Base-by-base conservation (phyloP, 2,888 invertebrate species). In the Melieria omissa region DNA sequence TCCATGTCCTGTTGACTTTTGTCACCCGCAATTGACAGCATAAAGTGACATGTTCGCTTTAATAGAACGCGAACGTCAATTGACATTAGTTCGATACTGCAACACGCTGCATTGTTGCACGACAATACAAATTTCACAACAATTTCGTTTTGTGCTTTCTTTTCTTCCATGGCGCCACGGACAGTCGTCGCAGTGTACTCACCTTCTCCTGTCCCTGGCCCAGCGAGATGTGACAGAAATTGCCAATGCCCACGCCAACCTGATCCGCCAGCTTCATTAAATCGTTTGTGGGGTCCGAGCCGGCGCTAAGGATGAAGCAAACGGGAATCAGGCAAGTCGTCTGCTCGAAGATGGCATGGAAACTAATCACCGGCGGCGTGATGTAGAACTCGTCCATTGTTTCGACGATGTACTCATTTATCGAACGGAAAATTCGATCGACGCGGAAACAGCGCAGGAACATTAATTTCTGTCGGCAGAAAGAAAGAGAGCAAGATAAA, bases 151-250 rank as follows among this genome's bases (percentile, higher is more conserved):
- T 29, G n/a, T 66, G 47, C 47, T 66, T 44, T 4, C 58, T 14
- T 5, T 6, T 12, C 67, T 58, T n/a, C 9, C 65, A 4, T 61
- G 8, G 12, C 49, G 49, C 12, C 60, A 68, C 41, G 8, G 5
- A 52, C 12, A 16, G 12, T 52, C 55, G 41, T 44, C 41, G 52
- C 41, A 41, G 16, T 58, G 45, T 65, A 73, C 88, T 85, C 78
- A 94, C 95, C 81, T 91, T 89, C 86, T 98, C 97, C 85, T 98
- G 98, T 0, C 97, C 97, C 86, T 98, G 97, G 3, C 98, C 98
- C 4, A 98, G 89, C 0, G 97, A 97, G 29, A 98, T 90, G 83
- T 95, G 94, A 81, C 93, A 92, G 84, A 98, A 95, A 84, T 93
- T 95, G 58, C 91, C 91, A 61, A 92, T 90, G 47, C 93, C 93